These are phyloP conservation scores for Panopea generosa DNA, from an alignment of 2,888 invertebrate species.

Conservation along the genomic window DNA sequence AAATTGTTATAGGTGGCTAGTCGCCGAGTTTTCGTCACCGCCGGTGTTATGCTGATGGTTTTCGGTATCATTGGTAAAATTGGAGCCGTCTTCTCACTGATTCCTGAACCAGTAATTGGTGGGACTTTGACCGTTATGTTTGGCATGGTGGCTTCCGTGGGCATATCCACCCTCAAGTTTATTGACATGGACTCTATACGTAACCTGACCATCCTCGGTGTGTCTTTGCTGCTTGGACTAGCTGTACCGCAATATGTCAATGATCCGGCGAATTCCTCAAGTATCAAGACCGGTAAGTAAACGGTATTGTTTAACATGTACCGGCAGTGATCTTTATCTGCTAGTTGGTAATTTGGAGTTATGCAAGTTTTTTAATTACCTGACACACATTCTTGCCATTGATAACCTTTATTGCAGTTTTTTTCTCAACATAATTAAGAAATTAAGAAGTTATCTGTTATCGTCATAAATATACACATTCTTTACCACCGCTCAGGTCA, in stretches of 20 bases:
- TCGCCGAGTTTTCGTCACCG: slow-evolving; percentile 84
- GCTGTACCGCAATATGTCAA: slow-evolving; percentile 84
- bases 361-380: no score
- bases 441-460: no score
- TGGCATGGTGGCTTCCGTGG: slow-evolving; percentile 83
- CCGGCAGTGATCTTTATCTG: no score
- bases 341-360: no score
- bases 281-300: slow-evolving; percentile 78
- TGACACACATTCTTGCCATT: no score
- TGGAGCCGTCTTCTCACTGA: slow-evolving; percentile 86
- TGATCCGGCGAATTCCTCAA: slow-evolving; percentile 39
- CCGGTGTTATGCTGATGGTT: slow-evolving; percentile 84
- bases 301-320: no score
- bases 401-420: no score
- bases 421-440: no score
- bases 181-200: slow-evolving; percentile 93
- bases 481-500: no score
- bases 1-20: slow-evolving; percentile 86
- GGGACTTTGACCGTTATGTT: slow-evolving; percentile 80
- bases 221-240: slow-evolving; percentile 94
- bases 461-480: no score
- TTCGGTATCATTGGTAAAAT: slow-evolving; percentile 86
- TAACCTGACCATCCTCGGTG: slow-evolving; percentile 95
- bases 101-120: slow-evolving; percentile 86
- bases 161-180: slow-evolving; percentile 82